Conservation (phyloP, 1,140 invertebrate genomes). For the Luehdorfia chinensis region DNA sequence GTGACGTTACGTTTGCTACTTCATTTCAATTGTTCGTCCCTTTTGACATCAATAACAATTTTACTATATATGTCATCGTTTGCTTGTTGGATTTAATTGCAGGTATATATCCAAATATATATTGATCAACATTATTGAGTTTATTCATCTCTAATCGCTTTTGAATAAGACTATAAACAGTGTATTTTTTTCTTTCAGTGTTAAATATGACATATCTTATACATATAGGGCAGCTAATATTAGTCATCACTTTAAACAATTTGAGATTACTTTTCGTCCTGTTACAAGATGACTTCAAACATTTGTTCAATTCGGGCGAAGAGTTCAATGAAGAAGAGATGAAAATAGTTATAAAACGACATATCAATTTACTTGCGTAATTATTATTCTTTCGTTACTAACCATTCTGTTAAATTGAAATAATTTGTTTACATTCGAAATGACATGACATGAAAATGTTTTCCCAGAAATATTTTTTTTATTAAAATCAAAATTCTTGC, state of each 20-base stretch:
- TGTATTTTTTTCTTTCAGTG: neutral
- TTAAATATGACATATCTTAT: neutral
- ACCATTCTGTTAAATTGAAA: too few relatives aligned
- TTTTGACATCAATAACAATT: neutral
- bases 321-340: slow-evolving; percentile 2
- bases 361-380: slow-evolving; percentile 5
- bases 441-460: too few relatives aligned
- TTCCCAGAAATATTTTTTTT: too few relatives aligned
- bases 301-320: neutral
- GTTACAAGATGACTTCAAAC: slow-evolving; percentile 8
- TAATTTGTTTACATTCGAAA: too few relatives aligned
- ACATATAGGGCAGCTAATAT: slow-evolving; percentile 7
- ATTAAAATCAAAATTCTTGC: too few relatives aligned
- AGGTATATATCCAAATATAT: neutral
- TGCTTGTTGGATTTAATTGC: neutral
- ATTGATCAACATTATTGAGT: too few relatives aligned
- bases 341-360: neutral
- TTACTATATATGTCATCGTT: neutral
- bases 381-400: neutral
- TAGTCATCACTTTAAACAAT: slow-evolving; percentile 1
- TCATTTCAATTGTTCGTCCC: neutral
- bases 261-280: neutral
- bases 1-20: neutral
- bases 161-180: neutral
- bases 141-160: neutral